Conservation (phyloP, 2,888 invertebrate genomes). For the Hydropsyche betteni region DNA sequence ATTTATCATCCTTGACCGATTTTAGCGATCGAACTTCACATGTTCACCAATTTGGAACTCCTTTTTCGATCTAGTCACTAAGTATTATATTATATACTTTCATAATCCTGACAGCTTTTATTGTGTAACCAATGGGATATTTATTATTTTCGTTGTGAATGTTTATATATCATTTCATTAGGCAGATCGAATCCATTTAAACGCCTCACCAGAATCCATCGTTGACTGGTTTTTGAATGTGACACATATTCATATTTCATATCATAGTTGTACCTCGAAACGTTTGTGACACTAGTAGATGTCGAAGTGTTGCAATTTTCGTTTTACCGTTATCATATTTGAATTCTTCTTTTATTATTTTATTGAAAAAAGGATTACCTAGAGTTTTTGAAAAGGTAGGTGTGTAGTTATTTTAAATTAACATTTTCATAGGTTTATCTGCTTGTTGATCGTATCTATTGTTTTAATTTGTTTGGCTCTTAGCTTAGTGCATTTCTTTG, state of each 20-base stretch:
- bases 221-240: neutral
- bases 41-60: neutral
- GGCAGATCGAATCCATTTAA: neutral
- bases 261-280: slow-evolving; percentile 18
- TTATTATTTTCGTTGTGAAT: slow-evolving; percentile 48
- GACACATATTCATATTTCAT: slow-evolving; percentile 8
- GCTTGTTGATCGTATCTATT: neutral
- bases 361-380: neutral
- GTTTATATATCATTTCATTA: slow-evolving; percentile 46
- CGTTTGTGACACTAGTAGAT: too few relatives aligned
- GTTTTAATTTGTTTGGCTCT: slow-evolving; percentile 42
- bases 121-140: neutral
- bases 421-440: neutral
- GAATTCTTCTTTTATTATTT: neutral
- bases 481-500: slow-evolving; percentile 1
- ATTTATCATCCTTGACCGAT: neutral
- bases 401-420: neutral
- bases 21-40: neutral
- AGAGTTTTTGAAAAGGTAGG: too few relatives aligned
- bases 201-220: neutral
- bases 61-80: neutral
- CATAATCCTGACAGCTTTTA: neutral
- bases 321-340: too few relatives aligned
- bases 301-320: too few relatives aligned
- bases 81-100: too few relatives aligned